phyloP scores from a whole-genome alignment of 2,888 invertebrate species.

The Quadroppia sp. region DNA sequence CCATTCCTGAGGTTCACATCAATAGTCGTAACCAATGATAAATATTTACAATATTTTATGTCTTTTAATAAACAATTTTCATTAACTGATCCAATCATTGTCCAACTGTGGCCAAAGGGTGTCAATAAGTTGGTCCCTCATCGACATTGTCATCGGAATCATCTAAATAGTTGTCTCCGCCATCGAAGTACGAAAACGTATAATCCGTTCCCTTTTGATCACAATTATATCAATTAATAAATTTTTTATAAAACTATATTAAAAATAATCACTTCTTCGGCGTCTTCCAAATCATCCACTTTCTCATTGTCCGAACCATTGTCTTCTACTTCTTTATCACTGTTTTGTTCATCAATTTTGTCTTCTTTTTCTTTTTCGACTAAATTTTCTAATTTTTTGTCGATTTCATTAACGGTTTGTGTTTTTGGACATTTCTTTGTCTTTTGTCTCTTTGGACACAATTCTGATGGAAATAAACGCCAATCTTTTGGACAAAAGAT shows the following conservation, averaged over 20 bases:
- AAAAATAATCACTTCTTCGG: not conserved
- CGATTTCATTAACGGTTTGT: not conserved
- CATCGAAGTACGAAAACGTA: conserved; percentile 36
- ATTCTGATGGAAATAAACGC: conserved; percentile 37
- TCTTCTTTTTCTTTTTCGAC: conserved; percentile 25
- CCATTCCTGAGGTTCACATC: not conserved
- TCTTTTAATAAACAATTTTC: too few relatives aligned
- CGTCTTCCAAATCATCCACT: conserved; percentile 24
- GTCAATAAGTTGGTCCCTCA: conserved; percentile 40
- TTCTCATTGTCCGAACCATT: conserved; percentile 27
- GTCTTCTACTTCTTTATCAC: conserved; percentile 11
- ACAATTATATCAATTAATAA: not conserved
- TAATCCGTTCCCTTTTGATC: conserved; percentile 38
- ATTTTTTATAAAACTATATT: not conserved
- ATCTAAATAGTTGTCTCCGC: conserved; percentile 38
- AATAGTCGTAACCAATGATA: not conserved
- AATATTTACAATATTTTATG: not conserved
- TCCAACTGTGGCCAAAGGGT: too few relatives aligned
- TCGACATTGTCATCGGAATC: conserved; percentile 38
- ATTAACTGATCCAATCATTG: not conserved
- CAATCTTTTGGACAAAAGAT: conserved; percentile 22
- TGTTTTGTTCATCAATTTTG: conserved; percentile 36
- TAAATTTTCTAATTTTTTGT: conserved; percentile 22
- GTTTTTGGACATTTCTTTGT: not conserved
- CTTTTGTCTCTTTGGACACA: conserved; percentile 22